Evolutionary conservation across 2,797 vertebrate genomes (phyloP).

Genomic region (Mormyrops boulengeri): DNA sequence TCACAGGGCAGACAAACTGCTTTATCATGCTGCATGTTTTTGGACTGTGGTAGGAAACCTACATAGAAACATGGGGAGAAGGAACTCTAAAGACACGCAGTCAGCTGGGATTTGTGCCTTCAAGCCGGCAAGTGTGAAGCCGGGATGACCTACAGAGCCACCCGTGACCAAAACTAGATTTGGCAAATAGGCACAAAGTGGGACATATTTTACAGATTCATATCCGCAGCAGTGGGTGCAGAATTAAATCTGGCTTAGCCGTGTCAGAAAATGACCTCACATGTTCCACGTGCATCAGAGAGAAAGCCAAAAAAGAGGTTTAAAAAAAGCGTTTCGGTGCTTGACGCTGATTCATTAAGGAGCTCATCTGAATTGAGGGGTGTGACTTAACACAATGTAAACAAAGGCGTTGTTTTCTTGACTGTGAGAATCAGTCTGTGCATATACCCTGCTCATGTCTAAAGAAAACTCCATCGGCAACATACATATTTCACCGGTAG

Average conservation of each 20-base stretch:
- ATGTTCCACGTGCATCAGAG: not conserved
- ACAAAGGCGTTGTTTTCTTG: constrained; percentile 64
- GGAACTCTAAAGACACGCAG: not conserved
- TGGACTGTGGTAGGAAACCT: not conserved
- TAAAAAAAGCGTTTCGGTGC: not conserved
- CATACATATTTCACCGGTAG: not conserved
- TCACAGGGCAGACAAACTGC: not conserved
- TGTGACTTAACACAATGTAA: constrained; percentile 60
- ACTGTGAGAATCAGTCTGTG: constrained; percentile 59
- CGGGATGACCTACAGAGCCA: not conserved
- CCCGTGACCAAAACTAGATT: not conserved
- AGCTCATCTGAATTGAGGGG: constrained; percentile 7
- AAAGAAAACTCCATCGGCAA: not conserved
- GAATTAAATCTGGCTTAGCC: not conserved
- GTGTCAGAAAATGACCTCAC: not conserved
- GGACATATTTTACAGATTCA: not conserved
- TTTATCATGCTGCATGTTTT: not conserved
- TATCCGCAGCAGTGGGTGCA: not conserved
- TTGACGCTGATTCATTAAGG: not conserved
- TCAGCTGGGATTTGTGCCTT: not conserved
- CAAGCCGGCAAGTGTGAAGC: not conserved
- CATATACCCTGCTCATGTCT: not conserved
- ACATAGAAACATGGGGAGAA: not conserved
- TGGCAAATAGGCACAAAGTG: not conserved
- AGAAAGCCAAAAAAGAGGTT: not conserved